phyloP scores from a whole-genome alignment of 2,888 invertebrate genomes.

The Cryptocephalus moraei region DNA sequence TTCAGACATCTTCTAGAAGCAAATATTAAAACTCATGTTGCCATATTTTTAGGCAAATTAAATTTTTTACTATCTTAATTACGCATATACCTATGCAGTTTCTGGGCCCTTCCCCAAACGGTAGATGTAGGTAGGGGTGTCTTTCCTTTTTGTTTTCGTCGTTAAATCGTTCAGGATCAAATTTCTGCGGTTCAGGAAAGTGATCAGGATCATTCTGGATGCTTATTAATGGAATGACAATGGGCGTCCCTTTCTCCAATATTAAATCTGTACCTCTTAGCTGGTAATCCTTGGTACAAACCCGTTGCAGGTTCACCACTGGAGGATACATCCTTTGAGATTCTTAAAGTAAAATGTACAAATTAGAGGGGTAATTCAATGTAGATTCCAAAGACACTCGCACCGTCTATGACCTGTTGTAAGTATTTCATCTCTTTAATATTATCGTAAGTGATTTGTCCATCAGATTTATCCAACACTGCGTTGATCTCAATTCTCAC shows the following conservation, averaged over 20 bases:
- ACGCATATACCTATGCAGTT: slow-evolving; percentile 1
- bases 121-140: background rate
- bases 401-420: slow-evolving; percentile 9
- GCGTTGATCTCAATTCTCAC: slow-evolving; percentile 4
- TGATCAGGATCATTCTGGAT: slow-evolving; percentile 1
- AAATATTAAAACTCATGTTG: too few species aligned
- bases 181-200: too few species aligned
- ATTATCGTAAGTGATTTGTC: slow-evolving; percentile 7
- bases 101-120: slow-evolving; percentile 2
- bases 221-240: slow-evolving; percentile 1
- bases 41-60: too few species aligned
- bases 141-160: background rate
- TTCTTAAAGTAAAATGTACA: too few species aligned
- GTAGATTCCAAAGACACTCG: too few species aligned
- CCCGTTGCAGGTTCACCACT: background rate
- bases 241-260: slow-evolving; percentile 1
- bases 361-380: too few species aligned
- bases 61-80: too few species aligned
- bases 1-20: too few species aligned
- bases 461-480: slow-evolving; percentile 5
- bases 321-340: slow-evolving; percentile 1
- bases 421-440: slow-evolving; percentile 10
- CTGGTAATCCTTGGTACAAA: slow-evolving; percentile 1
- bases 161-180: slow-evolving; percentile 1
- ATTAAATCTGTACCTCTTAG: background rate